phyloP scores from a whole-genome alignment of 1,140 invertebrate genomes.

The Theocolax elegans region DNA sequence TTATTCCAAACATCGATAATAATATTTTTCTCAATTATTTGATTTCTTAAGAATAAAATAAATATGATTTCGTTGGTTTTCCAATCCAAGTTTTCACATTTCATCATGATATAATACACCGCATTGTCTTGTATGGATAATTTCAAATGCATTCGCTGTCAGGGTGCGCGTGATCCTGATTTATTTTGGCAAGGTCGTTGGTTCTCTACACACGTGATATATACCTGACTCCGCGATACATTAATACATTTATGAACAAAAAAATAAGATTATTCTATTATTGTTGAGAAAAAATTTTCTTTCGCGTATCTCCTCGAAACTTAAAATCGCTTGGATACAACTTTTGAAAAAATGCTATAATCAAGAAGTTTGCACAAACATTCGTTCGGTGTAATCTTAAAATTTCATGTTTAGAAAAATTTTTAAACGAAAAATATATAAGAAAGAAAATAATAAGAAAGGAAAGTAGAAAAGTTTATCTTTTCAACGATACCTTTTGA shows the following conservation, averaged over 20 bases:
- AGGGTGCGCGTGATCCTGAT: background rate
- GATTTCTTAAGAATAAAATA: no score
- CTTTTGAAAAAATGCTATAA: no score
- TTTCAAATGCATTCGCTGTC: background rate
- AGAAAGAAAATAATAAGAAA: background rate
- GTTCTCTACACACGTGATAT: background rate
- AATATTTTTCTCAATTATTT: no score
- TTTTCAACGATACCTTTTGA: no score
- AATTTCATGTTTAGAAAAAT: background rate
- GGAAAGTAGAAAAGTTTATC: background rate
- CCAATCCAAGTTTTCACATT: background rate
- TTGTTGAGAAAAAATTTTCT: no score
- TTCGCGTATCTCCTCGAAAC: no score
- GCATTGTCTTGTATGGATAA: background rate
- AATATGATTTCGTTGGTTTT: no score
- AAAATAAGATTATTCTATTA: no score
- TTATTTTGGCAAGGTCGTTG: background rate
- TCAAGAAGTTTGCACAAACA: no score
- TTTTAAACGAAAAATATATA: background rate
- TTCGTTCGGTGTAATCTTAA: conserved; percentile 1
- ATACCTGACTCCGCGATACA: background rate
- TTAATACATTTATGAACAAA: background rate
- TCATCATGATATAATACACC: background rate
- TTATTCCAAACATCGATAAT: no score
- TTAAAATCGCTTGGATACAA: no score